Conservation (phyloP, 2,888 invertebrate genomes). For the Brachynemurus nebulosus region DNA sequence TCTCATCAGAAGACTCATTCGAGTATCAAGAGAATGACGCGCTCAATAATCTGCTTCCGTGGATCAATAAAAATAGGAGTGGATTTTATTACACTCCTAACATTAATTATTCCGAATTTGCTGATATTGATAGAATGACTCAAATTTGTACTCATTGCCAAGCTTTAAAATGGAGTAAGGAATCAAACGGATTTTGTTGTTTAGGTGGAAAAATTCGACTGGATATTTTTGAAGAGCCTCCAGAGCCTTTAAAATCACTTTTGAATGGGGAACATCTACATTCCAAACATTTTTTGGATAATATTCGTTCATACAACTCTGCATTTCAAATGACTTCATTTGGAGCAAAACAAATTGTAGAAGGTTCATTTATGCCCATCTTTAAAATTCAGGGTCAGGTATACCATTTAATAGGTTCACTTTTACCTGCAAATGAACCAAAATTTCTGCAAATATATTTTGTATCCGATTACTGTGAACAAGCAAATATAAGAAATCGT, state of each 20-base stretch:
- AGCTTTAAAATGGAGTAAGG: conserved; percentile 13
- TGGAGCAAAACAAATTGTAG: conserved; percentile 10
- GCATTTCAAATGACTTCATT: conserved; percentile 16
- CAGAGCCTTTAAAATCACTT: conserved; percentile 13
- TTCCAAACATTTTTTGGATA: conserved; percentile 11
- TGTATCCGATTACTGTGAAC: not conserved
- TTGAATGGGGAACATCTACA: conserved; percentile 10
- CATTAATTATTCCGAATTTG: conserved; percentile 12
- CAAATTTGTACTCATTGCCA: conserved; percentile 7
- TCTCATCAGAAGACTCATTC: too few species aligned
- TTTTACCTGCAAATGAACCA: not conserved
- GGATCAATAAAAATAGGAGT: too few species aligned
- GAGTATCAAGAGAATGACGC: too few species aligned
- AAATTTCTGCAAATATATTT: not conserved
- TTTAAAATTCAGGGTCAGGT: conserved; percentile 14
- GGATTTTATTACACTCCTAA: conserved; percentile 5
- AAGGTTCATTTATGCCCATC: conserved; percentile 3
- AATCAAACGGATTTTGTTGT: conserved; percentile 17
- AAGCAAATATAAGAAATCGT: not conserved
- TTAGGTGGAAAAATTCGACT: conserved; percentile 17
- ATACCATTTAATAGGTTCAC: not conserved
- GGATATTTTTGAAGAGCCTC: conserved; percentile 11
- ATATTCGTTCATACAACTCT: conserved; percentile 12
- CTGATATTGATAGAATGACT: conserved; percentile 3
- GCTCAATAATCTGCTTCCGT: too few species aligned